A percentile compares a stretch with the other conserved stretches of the same genome.
Conservation (phyloP, 2,113 vertebrate species). For the Octodon degus region DNA sequence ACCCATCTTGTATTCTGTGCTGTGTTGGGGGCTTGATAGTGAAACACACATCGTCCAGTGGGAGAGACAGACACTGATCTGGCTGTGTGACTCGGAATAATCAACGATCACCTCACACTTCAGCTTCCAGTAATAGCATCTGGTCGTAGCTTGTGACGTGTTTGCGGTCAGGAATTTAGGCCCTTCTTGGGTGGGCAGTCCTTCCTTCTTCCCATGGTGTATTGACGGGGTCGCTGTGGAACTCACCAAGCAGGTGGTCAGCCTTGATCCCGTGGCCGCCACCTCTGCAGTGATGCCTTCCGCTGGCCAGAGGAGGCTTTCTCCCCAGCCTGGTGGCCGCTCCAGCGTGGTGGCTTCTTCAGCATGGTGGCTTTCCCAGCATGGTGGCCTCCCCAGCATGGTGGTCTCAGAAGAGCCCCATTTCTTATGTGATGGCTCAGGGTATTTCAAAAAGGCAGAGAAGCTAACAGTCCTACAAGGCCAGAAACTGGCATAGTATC, state of each 20-base stretch:
- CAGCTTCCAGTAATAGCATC: not conserved
- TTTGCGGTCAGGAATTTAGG: not conserved
- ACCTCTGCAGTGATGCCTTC: not conserved
- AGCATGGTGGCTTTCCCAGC: not conserved
- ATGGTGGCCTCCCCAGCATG: not conserved
- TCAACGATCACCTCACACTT: not conserved
- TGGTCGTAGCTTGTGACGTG: not conserved
- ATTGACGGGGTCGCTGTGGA: too few relatives aligned
- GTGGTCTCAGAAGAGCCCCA: fast-evolving
- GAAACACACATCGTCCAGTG: not conserved
- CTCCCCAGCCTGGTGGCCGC: not conserved
- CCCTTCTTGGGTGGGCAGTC: not conserved
- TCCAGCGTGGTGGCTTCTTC: not conserved
- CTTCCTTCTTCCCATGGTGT: not conserved
- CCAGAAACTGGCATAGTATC: not conserved
- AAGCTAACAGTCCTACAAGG: not conserved
- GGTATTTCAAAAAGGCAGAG: not conserved
- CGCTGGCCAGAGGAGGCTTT: not conserved
- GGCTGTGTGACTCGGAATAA: not conserved
- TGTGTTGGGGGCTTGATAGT: not conserved
- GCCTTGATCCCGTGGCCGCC: not conserved
- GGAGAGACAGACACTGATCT: not conserved
- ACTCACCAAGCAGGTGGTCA: not conserved
- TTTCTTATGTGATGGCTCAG: too few relatives aligned
- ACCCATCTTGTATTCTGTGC: not conserved